phyloP scores from a whole-genome alignment of 2,797 vertebrate genomes.

The Micrastur ruficollis region DNA sequence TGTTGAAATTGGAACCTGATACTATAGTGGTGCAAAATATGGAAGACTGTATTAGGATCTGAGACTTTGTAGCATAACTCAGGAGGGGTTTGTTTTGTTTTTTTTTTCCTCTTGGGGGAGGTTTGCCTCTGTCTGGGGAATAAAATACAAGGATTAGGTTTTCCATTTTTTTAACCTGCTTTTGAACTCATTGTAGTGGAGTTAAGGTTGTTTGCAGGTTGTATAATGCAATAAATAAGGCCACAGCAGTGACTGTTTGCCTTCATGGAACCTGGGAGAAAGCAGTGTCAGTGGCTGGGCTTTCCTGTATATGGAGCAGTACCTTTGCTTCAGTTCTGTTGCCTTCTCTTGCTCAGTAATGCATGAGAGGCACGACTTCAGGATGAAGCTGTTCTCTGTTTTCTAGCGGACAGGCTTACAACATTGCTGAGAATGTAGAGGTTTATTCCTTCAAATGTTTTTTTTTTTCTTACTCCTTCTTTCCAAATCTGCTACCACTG shows the following conservation, averaged over 20 bases:
- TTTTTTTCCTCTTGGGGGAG: background rate
- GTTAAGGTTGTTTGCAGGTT: background rate
- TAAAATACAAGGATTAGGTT: rapidly evolving
- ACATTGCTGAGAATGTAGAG: background rate
- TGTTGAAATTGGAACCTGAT: background rate
- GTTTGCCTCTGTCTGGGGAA: background rate
- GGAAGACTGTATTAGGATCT: background rate
- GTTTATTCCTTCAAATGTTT: background rate
- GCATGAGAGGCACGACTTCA: background rate
- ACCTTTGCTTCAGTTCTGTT: background rate
- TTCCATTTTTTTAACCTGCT: background rate
- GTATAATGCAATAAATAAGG: background rate
- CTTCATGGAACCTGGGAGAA: background rate
- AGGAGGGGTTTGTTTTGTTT: background rate
- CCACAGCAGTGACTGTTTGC: rapidly evolving
- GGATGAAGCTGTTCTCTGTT: background rate
- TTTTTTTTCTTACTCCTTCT: background rate
- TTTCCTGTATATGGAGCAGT: background rate
- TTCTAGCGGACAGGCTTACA: background rate
- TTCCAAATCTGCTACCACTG: background rate
- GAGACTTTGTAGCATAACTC: background rate
- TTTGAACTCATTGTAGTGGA: background rate
- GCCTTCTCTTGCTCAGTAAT: background rate
- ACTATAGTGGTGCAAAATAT: background rate
- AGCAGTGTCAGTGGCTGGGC: background rate